Percentiles rank a stretch among this genome's conserved stretches.
phyloP scores from a whole-genome alignment of 2,113 vertebrate genomes.

The Ophthalmolycus amberensis region DNA sequence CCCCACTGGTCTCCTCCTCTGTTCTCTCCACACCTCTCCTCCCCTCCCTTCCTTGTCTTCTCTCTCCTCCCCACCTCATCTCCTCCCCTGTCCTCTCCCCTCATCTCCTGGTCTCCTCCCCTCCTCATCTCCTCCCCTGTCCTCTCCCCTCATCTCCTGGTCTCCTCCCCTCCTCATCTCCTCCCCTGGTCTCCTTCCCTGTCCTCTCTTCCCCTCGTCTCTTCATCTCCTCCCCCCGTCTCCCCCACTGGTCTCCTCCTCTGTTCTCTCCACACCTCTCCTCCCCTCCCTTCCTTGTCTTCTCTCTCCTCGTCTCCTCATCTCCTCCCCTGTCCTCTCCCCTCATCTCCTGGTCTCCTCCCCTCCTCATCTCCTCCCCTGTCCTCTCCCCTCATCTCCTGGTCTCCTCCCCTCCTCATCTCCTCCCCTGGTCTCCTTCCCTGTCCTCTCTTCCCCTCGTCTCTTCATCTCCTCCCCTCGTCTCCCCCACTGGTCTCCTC shows the following conservation, averaged over 20 bases:
- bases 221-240: not conserved
- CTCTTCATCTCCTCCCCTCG: not conserved
- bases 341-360: conserved; percentile 9
- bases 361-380: conserved; percentile 12
- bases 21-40: not conserved
- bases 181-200: conserved; percentile 4
- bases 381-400: not conserved
- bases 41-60: not conserved
- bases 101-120: too few relatives aligned
- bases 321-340: conserved; percentile 16
- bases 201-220: not conserved
- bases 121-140: too few relatives aligned
- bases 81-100: not conserved
- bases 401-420: not conserved
- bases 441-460: too few relatives aligned
- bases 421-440: too few relatives aligned
- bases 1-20: too few relatives aligned
- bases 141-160: too few relatives aligned
- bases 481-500: too few relatives aligned
- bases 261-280: not conserved
- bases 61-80: too few relatives aligned
- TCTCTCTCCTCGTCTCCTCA: not conserved
- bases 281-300: not conserved
- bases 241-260: too few relatives aligned
- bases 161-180: conserved; percentile 16